Evolutionary conservation across 23 tunicate genomes (phyloP).

Genomic region (Styela clava): DNA sequence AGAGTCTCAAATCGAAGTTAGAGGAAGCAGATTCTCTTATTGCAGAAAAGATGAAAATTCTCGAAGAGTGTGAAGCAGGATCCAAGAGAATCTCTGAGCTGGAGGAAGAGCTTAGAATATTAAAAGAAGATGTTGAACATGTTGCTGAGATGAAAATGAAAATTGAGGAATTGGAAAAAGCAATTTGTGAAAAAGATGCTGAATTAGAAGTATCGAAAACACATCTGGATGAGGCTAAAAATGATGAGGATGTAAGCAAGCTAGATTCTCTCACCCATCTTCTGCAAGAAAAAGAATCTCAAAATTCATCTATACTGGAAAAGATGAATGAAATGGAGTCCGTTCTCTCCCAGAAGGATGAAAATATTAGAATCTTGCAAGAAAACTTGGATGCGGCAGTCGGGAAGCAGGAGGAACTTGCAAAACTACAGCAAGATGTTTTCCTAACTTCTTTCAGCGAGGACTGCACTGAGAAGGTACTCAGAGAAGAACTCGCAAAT

Average conservation of each 20-base stretch:
- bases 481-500: conserved; percentile 9
- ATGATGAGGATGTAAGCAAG: background rate
- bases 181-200: background rate
- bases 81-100: background rate
- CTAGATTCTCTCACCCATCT: background rate
- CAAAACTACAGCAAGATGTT: conserved; percentile 1
- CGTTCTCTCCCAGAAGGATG: background rate
- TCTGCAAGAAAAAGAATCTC: conserved; percentile 1
- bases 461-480: conserved; percentile 3
- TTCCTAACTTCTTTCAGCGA: background rate
- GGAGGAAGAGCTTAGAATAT: background rate
- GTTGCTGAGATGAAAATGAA: background rate
- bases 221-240: background rate
- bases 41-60: background rate
- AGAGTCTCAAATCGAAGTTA: background rate
- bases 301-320: background rate
- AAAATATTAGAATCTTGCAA: background rate
- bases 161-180: background rate
- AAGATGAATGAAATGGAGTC: background rate
- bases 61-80: background rate
- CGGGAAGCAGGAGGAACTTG: background rate
- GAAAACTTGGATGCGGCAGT: background rate
- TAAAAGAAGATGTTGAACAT: background rate
- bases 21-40: background rate
- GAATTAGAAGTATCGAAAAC: background rate